Base-by-base conservation (phyloP, 1,140 invertebrate species). In the Cotesia typhae region DNA sequence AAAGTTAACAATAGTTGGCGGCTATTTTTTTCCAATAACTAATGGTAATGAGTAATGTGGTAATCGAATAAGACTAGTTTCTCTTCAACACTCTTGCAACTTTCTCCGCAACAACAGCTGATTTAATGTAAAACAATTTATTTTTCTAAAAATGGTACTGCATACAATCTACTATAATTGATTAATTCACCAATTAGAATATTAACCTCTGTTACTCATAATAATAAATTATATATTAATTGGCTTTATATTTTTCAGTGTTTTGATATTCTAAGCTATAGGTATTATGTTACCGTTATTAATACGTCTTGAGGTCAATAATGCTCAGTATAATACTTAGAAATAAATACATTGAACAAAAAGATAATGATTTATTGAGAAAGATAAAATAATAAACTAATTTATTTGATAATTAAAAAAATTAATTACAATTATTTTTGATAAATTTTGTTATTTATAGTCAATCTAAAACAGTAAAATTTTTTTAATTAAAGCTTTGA, bases 61-160 rank as follows among this genome's bases (percentile, higher is more conserved):
- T 67, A 52, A 67, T 67, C 66, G n/a, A 53, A 28, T 7, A 12
- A 35, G 51, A 55, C 36, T 55, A 41, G 64, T 12, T 67, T 69
- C 28, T 74, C 74, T 72, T 75, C 68, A 72, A 67, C 20, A 66
- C 74, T 79, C 70, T 78, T 76, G 67, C 57, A 71, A 79, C 78
- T 79, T 78, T 79, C 78, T 79, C 77, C 35, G 20, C 66, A 67
- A 51, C 66, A 67, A 52, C 66, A 67, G 66, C 66, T 67, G 66
- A 67, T 67, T 28, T 4, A n/a, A 12, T 65, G 38, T 14, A 20
- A 65, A 12, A 41, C 41, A 36, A 41, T 41, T 9, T 37, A 41
- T 37, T 38, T 65, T 65, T n/a, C 12, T 61, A 28, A 10, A 35
- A 28, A 35, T 12, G 10, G 17, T 6, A 14, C 6, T 28, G 6